A percentile compares a stretch with the other conserved stretches of the same genome.
These are phyloP conservation scores for Neodiprion pinetum DNA, from an alignment of 1,140 invertebrate species.

Conservation along the genomic window DNA sequence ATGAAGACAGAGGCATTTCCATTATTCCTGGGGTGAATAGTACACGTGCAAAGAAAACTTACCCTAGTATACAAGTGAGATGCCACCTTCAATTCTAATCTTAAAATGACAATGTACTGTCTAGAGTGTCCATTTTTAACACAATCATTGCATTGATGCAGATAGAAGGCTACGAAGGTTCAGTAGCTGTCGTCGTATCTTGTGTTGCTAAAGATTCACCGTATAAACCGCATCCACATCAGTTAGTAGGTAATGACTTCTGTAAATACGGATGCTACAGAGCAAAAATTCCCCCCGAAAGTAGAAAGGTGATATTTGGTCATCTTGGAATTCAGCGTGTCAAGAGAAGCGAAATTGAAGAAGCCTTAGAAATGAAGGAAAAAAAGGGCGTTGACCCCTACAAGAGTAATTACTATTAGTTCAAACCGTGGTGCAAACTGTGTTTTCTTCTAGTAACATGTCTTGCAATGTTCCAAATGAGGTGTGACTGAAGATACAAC, in stretches of 20 bases:
- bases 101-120: background rate
- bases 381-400: constrained; percentile 93
- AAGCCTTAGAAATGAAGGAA: constrained; percentile 81
- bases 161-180: constrained; percentile 81
- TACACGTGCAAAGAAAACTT: constrained; percentile 90
- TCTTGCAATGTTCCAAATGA: constrained; percentile 48
- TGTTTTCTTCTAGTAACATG: constrained; percentile 73
- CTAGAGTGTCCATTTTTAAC: background rate
- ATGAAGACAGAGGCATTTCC: constrained; percentile 93
- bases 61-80: constrained; percentile 83
- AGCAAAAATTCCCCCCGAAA: constrained; percentile 77
- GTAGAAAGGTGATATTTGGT: constrained; percentile 82
- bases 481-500: no score
- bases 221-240: constrained; percentile 87
- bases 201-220: constrained; percentile 89
- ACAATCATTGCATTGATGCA: constrained; percentile 48
- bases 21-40: constrained; percentile 91
- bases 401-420: constrained; percentile 78
- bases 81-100: background rate
- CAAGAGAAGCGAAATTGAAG: constrained; percentile 93
- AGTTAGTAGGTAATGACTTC: constrained; percentile 87
- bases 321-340: constrained; percentile 97
- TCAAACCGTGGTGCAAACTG: constrained; percentile 83
- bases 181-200: constrained; percentile 85
- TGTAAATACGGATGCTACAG: constrained; percentile 89